Conservation (phyloP, 1,140 invertebrate genomes). For the Bombus waltoni region DNA sequence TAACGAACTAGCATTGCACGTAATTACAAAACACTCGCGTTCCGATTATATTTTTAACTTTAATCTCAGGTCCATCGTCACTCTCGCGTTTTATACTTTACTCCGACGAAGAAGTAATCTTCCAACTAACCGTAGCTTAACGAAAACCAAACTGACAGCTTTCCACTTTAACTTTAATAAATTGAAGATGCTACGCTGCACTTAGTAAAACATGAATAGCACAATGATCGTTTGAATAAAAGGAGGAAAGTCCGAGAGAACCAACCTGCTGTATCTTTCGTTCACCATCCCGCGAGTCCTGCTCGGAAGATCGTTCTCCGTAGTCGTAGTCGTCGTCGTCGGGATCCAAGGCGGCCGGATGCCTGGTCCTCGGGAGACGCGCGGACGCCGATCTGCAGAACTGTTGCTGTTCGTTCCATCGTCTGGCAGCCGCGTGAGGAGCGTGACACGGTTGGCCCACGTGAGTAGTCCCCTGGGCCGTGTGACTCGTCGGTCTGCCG, state of each 20-base stretch:
- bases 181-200: no score
- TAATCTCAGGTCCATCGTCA: background rate
- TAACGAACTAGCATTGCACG: background rate
- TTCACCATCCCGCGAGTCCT: conserved; percentile 85
- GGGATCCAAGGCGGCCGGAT: conserved; percentile 74
- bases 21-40: background rate
- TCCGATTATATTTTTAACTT: background rate
- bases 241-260: background rate
- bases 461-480: conserved; percentile 49
- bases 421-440: conserved; percentile 70
- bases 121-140: no score
- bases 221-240: no score
- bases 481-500: conserved; percentile 52
- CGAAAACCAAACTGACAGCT: background rate
- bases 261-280: conserved; percentile 86
- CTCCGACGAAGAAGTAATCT: background rate
- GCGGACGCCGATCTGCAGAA: conserved; percentile 91
- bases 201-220: no score
- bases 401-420: conserved; percentile 81
- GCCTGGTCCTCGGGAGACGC: conserved; percentile 85
- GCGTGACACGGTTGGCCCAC: conserved; percentile 65
- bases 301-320: conserved; percentile 73
- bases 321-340: conserved; percentile 78
- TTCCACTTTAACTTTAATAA: background rate
- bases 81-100: background rate